Evolutionary conservation across 1,140 invertebrate species (phyloP).

Genomic region (Lucilia cuprina): DNA sequence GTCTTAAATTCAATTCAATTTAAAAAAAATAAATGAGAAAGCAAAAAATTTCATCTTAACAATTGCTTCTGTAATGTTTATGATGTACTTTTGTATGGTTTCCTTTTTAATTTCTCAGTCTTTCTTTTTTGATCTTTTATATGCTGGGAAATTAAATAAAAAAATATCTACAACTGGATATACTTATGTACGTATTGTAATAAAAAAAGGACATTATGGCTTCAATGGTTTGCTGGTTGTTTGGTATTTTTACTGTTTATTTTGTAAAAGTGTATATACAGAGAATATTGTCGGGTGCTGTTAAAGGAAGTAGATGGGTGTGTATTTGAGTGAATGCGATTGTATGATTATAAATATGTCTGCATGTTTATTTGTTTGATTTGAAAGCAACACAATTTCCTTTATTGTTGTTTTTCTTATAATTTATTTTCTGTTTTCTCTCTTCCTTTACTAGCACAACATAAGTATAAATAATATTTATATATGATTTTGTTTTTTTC

Average conservation of each 20-base stretch:
- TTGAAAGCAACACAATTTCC: constrained; percentile 30
- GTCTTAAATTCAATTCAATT: constrained; percentile 11
- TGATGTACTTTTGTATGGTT: not conserved
- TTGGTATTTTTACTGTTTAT: not conserved
- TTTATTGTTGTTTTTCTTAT: constrained; percentile 3
- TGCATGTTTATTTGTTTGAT: constrained; percentile 18
- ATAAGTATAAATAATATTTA: not conserved
- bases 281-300: not conserved
- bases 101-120: not conserved
- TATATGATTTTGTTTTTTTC: not conserved
- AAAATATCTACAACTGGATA: not conserved
- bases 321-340: not conserved
- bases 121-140: not conserved
- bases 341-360: constrained; percentile 12
- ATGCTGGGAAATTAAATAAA: not conserved
- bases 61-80: not conserved
- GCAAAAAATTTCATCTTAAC: not conserved
- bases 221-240: not conserved
- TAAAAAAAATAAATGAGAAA: too few relatives aligned
- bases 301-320: not conserved
- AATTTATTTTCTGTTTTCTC: not conserved
- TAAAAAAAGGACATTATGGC: not conserved
- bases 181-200: too few relatives aligned
- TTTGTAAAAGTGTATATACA: not conserved
- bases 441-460: not conserved